Conservation (phyloP, 2,888 invertebrate genomes). For the Amorpha juglandis region DNA sequence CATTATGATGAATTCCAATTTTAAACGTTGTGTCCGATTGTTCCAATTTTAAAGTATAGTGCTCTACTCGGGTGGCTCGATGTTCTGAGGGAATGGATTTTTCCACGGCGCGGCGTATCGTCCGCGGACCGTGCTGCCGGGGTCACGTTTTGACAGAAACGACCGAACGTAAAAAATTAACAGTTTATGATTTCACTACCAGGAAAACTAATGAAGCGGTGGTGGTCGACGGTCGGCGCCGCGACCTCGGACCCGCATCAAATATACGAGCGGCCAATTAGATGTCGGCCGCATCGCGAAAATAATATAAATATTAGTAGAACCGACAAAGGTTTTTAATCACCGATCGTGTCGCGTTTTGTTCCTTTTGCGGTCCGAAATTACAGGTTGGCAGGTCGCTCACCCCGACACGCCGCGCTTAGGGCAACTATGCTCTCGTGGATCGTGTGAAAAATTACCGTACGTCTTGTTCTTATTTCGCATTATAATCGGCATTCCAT, state of each 20-base stretch:
- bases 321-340: slow-evolving; percentile 85
- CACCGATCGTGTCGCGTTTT: slow-evolving; percentile 80
- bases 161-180: slow-evolving; percentile 68
- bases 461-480: slow-evolving; percentile 77
- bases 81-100: slow-evolving; percentile 58
- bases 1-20: slow-evolving; percentile 46
- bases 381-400: slow-evolving; percentile 82
- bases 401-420: slow-evolving; percentile 78
- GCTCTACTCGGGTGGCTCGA: slow-evolving; percentile 31
- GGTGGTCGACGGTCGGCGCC: slow-evolving; percentile 67
- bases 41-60: too few relatives aligned
- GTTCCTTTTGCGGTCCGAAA: slow-evolving; percentile 84
- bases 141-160: slow-evolving; percentile 74
- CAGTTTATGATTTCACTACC: slow-evolving; percentile 77
- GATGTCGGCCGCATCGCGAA: slow-evolving; percentile 82
- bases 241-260: slow-evolving; percentile 65
- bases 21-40: slow-evolving; percentile 41
- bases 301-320: slow-evolving; percentile 84
- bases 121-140: slow-evolving; percentile 41
- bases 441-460: slow-evolving; percentile 83
- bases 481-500: slow-evolving; percentile 77
- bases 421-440: slow-evolving; percentile 80
- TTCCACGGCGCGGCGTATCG: slow-evolving; percentile 46
- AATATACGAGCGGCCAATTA: slow-evolving; percentile 78
- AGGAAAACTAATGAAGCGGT: slow-evolving; percentile 80